Evolutionary conservation across 2,113 vertebrate species (phyloP).

Genomic region (Microcebus ravelobensis): DNA sequence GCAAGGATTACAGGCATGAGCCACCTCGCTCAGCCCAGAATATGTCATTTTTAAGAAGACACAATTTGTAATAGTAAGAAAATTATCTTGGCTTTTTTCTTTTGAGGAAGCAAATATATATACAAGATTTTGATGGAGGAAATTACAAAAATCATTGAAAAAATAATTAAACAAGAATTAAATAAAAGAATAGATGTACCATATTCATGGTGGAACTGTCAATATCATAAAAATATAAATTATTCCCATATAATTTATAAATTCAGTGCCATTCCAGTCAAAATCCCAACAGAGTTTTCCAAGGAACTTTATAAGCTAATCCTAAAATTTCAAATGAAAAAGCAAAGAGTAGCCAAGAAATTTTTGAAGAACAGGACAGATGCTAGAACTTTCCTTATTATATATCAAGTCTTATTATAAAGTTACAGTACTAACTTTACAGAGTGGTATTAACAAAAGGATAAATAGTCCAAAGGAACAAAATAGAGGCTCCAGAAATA

Average conservation of each 20-base stretch:
- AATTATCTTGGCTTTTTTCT: not conserved
- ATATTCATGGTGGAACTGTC: not conserved
- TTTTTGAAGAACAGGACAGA: not conserved
- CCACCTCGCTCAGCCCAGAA: not conserved
- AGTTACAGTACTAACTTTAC: not conserved
- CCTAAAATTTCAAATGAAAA: constrained; percentile 38
- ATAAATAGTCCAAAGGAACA: not conserved
- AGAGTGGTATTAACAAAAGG: not conserved
- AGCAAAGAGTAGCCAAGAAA: not conserved
- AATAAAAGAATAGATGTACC: not conserved
- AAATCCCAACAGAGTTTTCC: constrained; percentile 8
- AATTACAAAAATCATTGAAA: not conserved
- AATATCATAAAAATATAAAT: not conserved
- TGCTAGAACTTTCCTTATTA: not conserved
- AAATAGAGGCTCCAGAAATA: not conserved
- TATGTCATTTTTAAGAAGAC: not conserved
- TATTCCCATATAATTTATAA: not conserved
- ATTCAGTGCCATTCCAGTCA: not conserved
- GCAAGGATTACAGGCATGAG: no score
- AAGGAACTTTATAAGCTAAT: not conserved
- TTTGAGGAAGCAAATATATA: not conserved
- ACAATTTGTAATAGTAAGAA: not conserved
- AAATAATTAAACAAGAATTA: not conserved
- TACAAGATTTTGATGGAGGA: not conserved
- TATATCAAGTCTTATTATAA: not conserved